phyloP scores from a whole-genome alignment of 2,888 invertebrate species.

The Scrobipalpa costella region DNA sequence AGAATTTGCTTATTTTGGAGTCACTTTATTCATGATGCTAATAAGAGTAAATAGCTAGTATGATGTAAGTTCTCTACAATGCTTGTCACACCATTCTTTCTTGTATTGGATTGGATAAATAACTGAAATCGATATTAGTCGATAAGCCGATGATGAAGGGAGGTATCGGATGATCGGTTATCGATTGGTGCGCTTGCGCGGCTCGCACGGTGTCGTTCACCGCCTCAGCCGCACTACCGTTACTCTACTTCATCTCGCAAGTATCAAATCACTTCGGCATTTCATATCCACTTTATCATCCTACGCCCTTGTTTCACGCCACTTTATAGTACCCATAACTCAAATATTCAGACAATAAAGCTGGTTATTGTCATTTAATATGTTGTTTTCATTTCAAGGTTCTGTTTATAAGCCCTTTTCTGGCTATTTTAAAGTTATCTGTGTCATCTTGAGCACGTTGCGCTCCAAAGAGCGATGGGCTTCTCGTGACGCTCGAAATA shows the following conservation, averaged over 20 bases:
- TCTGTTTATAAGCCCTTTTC: conserved; percentile 19
- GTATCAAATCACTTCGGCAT: conserved; percentile 42
- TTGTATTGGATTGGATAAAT: neutral
- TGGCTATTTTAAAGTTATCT: conserved; percentile 21
- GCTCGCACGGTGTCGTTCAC: conserved; percentile 65
- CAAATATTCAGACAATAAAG: neutral
- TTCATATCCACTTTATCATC: conserved; percentile 26
- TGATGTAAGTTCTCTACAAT: too few species aligned
- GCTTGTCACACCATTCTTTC: neutral
- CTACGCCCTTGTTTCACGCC: neutral
- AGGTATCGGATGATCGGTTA: conserved; percentile 41
- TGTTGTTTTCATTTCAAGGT: conserved; percentile 2
- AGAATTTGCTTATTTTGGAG: conserved; percentile 2
- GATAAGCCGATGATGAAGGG: conserved; percentile 29
- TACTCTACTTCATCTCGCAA: conserved; percentile 45
- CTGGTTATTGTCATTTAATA: neutral
- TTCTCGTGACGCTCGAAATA: conserved; percentile 15
- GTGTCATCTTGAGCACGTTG: conserved; percentile 28
- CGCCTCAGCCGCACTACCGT: conserved; percentile 47
- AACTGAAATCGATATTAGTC: conserved; percentile 22
- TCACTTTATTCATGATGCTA: too few species aligned
- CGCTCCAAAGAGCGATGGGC: conserved; percentile 16
- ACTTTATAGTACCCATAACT: neutral
- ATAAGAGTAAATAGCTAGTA: too few species aligned
- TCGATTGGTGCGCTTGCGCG: conserved; percentile 40